These are phyloP conservation scores for Erebia aethiops DNA, from an alignment of 2,888 invertebrate species.

Conservation along the genomic window DNA sequence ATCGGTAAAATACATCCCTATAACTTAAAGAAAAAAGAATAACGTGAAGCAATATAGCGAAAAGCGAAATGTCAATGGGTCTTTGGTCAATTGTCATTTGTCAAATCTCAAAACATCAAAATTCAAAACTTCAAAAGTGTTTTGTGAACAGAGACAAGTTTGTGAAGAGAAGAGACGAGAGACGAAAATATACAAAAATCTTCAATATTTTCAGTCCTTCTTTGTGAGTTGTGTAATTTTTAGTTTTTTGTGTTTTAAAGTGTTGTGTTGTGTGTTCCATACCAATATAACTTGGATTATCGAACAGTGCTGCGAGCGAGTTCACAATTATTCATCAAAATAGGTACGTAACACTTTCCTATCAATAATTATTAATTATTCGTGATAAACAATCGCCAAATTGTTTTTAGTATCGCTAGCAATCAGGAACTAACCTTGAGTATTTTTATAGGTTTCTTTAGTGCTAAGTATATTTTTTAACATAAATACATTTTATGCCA, in stretches of 20 bases:
- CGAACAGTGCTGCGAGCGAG: slow-evolving; percentile 29
- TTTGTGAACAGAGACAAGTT: too few relatives aligned
- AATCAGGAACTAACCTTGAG: neutral
- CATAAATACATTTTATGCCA: neutral
- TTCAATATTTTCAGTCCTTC: slow-evolving; percentile 3
- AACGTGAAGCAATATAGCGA: too few relatives aligned
- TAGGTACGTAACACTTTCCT: slow-evolving; percentile 39
- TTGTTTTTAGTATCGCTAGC: neutral
- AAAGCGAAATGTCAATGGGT: neutral
- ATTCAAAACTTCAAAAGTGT: too few relatives aligned
- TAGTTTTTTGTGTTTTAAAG: slow-evolving; percentile 5
- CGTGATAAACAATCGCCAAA: neutral
- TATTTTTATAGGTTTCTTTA: neutral
- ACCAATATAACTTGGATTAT: slow-evolving; percentile 16
- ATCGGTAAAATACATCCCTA: slow-evolving; percentile 6
- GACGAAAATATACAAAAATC: neutral
- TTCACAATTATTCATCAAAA: slow-evolving; percentile 40
- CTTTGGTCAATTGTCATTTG: too few relatives aligned
- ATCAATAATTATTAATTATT: slow-evolving; percentile 11
- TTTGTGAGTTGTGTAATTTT: slow-evolving; percentile 5
- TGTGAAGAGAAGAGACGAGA: neutral
- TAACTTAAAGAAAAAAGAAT: neutral
- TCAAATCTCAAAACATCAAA: too few relatives aligned
- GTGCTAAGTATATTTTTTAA: neutral
- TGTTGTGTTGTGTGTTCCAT: slow-evolving; percentile 29